Evolutionary conservation across 2,888 invertebrate species (phyloP).

Genomic region (Agrochola lota): DNA sequence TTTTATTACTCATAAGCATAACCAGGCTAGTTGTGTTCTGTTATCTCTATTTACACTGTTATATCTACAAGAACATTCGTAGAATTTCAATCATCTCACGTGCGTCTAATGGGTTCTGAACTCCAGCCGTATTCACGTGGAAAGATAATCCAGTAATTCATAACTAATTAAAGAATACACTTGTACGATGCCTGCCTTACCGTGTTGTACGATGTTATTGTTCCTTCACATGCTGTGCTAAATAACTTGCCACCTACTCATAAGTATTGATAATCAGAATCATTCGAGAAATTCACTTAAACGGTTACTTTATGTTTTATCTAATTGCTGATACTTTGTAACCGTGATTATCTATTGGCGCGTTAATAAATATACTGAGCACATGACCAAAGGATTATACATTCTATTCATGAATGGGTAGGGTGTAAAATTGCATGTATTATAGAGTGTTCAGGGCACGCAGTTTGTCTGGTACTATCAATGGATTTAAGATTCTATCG

Average conservation of each 20-base stretch:
- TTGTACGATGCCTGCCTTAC: slow-evolving; percentile 12
- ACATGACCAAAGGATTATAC: slow-evolving; percentile 42
- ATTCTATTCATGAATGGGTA: slow-evolving; percentile 35
- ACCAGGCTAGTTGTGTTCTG: neutral
- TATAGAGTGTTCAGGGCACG: slow-evolving; percentile 40
- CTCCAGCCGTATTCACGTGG: slow-evolving; percentile 16
- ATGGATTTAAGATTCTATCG: slow-evolving; percentile 41
- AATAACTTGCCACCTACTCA: slow-evolving; percentile 41
- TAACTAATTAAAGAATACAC: slow-evolving; percentile 32
- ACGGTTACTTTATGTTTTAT: slow-evolving; percentile 65
- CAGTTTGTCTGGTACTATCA: slow-evolving; percentile 31
- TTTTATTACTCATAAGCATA: neutral
- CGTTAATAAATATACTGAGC: slow-evolving; percentile 52
- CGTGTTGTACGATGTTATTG: slow-evolving; percentile 31
- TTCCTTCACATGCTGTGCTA: slow-evolving; percentile 40
- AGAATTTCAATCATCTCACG: slow-evolving; percentile 8
- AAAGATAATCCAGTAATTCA: slow-evolving; percentile 31
- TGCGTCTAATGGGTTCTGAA: slow-evolving; percentile 16
- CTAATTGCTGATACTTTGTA: slow-evolving; percentile 70
- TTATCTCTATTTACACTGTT: neutral
- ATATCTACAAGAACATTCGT: neutral
- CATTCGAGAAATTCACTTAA: slow-evolving; percentile 57
- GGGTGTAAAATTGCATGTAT: slow-evolving; percentile 40
- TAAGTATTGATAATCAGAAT: slow-evolving; percentile 46
- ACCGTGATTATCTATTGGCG: slow-evolving; percentile 57